Evolutionary conservation across 2,113 vertebrate genomes (phyloP), one percentile per base, ranked within the genome.

Genomic region (Fregetta grallaria): DNA sequence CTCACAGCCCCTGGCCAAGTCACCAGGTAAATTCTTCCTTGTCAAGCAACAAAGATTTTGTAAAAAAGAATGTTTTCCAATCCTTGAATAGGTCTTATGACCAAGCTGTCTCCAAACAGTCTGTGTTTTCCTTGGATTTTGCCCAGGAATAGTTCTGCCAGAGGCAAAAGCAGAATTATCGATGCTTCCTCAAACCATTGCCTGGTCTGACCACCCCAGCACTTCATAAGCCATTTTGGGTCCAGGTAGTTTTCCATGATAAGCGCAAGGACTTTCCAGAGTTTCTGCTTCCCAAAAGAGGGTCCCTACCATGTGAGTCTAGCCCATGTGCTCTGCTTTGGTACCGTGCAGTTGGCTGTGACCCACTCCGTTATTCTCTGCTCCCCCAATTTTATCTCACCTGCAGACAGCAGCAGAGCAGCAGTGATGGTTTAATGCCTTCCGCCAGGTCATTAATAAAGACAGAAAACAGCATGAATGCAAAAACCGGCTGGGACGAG

Each of bases 271-370:
- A 23, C 62, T 59, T 76, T 7, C 58, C 14, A 45, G 29, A 55
- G 40, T 30, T 79, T 58, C 67, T 71, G 19, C 45, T 84, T 63
- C 75, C 50, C 29, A 18, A 10, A 40, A 22, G 42, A 40, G 34
- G 21, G 12, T 45, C 10, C 27, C 29, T 63, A 10, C 49, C 3
- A 0, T 11, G 11, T 16, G 38, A 49, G 55, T 45, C 25, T 30
- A 9, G 10, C 36, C 59, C 49, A 11, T 9, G 6, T 32, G 55
- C 42, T 61, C 32, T 78, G 49, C 42, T 73, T 20, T 21, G 3
- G 20, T 4, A 36, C 40, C 3, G 0, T n/a, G 20, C 3, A 5
- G 38, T 55, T 40, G 34, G 32, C 42, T 58, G 55, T 32, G 34
- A 58, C 23, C 36, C 26, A 2, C 29, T 29, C 32, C 7, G 4